Percentiles rank a stretch among this genome's conserved stretches.
Evolutionary conservation across 2,888 invertebrate genomes (phyloP).

Genomic region (Scelioninae gen. 1): DNA sequence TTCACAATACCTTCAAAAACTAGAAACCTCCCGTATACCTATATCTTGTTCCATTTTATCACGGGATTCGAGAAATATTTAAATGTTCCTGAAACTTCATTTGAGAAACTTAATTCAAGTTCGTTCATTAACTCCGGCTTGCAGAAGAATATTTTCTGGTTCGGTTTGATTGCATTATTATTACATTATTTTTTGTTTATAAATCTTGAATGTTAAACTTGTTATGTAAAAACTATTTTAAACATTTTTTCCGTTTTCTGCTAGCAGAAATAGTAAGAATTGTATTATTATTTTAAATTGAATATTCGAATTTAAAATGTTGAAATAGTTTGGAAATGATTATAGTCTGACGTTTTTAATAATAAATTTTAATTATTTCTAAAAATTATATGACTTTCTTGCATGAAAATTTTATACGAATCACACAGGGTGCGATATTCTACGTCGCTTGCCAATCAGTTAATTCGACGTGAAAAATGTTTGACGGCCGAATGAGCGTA

Average conservation of each 20-base stretch:
- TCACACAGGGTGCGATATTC: slow-evolving; percentile 2
- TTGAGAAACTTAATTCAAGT: slow-evolving; percentile 38
- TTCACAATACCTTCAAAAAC: slow-evolving; percentile 37
- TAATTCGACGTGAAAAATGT: slow-evolving; percentile 27
- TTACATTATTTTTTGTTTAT: not conserved
- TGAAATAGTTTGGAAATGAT: no score
- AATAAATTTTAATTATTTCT: not conserved
- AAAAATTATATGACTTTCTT: slow-evolving; percentile 11
- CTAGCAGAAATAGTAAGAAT: no score
- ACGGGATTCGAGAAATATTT: slow-evolving; percentile 33
- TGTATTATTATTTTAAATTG: no score
- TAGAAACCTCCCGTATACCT: no score
- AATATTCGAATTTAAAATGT: no score
- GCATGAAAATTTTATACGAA: slow-evolving; percentile 10
- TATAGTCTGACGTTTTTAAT: no score
- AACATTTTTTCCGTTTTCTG: no score
- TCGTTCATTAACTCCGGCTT: slow-evolving; percentile 42
- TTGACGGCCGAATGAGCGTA: slow-evolving; percentile 4
- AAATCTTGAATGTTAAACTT: not conserved
- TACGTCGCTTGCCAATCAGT: slow-evolving; percentile 22
- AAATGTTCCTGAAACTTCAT: slow-evolving; percentile 47
- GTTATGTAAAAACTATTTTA: no score
- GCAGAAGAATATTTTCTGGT: slow-evolving; percentile 10
- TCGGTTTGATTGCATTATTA: not conserved
- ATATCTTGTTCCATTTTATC: slow-evolving; percentile 30